These are phyloP conservation scores for Eonycteris spelaea DNA, from an alignment of 2,113 vertebrate species.

Conservation along the genomic window DNA sequence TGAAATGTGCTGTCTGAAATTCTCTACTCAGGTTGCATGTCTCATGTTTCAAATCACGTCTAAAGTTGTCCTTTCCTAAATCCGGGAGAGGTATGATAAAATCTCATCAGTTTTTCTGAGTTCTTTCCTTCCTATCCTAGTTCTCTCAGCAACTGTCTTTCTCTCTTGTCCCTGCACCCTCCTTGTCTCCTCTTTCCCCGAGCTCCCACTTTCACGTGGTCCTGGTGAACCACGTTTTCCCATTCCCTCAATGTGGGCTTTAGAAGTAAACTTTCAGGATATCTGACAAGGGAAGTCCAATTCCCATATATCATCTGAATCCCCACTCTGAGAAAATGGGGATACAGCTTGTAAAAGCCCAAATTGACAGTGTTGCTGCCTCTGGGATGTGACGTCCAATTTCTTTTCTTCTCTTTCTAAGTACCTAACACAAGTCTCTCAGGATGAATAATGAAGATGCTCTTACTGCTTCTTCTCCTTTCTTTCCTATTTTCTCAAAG, in stretches of 20 bases:
- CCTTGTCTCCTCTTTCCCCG: not conserved
- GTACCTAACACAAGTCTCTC: not conserved
- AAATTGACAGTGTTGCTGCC: too few relatives aligned
- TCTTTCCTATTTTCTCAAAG: not conserved
- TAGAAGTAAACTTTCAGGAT: not conserved
- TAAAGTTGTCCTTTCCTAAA: not conserved
- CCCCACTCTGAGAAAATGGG: not conserved
- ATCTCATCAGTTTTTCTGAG: not conserved
- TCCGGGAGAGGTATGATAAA: not conserved
- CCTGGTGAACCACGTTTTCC: not conserved
- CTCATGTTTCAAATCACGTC: not conserved
- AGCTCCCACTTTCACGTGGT: not conserved
- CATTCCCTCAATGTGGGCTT: not conserved
- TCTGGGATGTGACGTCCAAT: not conserved
- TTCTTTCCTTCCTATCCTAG: not conserved
- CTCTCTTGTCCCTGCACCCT: not conserved
- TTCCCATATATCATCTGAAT: not conserved
- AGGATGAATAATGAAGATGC: not conserved
- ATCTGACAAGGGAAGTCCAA: not conserved
- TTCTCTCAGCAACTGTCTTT: not conserved
- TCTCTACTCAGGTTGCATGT: not conserved
- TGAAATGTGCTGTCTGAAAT: not conserved
- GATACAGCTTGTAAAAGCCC: not conserved
- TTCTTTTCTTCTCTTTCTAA: not conserved
- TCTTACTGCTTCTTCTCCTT: not conserved